These are phyloP conservation scores for Anguilla megastoma DNA, from an alignment of 2,797 vertebrate species.

Conservation along the genomic window DNA sequence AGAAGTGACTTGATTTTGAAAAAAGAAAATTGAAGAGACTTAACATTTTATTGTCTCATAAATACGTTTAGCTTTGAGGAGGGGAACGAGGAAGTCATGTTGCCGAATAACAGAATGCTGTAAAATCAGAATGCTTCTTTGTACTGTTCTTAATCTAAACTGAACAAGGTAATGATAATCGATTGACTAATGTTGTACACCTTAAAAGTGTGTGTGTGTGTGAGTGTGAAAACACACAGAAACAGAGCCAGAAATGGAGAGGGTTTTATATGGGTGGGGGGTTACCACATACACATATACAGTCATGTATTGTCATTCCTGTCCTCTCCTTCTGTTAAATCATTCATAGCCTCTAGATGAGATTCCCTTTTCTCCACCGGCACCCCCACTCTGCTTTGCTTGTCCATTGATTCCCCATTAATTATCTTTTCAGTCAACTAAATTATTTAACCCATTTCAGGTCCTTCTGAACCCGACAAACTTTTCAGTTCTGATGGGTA, in stretches of 20 bases:
- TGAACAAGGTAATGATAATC: neutral
- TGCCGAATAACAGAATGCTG: neutral
- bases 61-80: neutral
- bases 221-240: neutral
- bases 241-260: neutral
- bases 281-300: constrained; percentile 39
- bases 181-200: neutral
- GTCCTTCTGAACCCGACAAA: constrained; percentile 35
- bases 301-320: constrained; percentile 71
- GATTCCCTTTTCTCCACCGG: constrained; percentile 56
- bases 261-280: neutral
- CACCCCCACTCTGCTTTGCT: constrained; percentile 40
- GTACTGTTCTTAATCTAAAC: neutral
- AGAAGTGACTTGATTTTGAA: neutral
- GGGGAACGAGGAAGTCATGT: neutral
- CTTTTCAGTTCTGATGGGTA: neutral
- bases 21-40: too few species aligned
- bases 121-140: neutral
- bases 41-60: neutral
- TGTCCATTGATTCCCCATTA: constrained; percentile 62
- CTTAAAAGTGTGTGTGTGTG: neutral
- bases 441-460: constrained; percentile 73
- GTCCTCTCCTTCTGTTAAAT: constrained; percentile 72
- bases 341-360: constrained; percentile 75
- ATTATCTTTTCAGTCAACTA: constrained; percentile 73